Conservation (phyloP, 2,888 invertebrate genomes). For the Eupeodes latifasciatus region DNA sequence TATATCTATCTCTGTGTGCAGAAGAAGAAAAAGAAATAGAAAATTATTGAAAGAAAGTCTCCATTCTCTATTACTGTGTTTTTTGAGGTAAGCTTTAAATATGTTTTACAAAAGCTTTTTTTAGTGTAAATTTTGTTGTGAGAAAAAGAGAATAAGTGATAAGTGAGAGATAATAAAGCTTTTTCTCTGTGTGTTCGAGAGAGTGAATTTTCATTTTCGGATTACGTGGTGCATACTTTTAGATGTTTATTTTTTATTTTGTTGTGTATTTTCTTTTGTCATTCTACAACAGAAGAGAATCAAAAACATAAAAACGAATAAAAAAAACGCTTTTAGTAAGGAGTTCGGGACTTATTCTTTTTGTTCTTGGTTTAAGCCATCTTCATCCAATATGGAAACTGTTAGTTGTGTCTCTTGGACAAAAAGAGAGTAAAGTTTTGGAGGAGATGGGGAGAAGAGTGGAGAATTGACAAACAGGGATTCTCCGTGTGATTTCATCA, state of each 20-base stretch:
- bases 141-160: neutral
- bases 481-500: slow-evolving; percentile 22
- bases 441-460: neutral
- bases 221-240: slow-evolving; percentile 72
- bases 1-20: slow-evolving; percentile 6
- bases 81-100: slow-evolving; percentile 54
- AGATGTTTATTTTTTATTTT: neutral
- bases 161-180: slow-evolving; percentile 15
- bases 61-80: neutral
- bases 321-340: slow-evolving; percentile 52
- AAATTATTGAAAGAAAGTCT: slow-evolving; percentile 33
- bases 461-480: neutral
- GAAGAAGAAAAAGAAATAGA: slow-evolving; percentile 11
- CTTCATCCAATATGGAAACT: slow-evolving; percentile 15
- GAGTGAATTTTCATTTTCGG: slow-evolving; percentile 61
- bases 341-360: slow-evolving; percentile 11
- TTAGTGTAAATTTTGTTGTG: neutral
- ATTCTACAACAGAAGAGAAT: slow-evolving; percentile 42
- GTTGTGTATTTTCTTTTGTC: slow-evolving; percentile 12
- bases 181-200: slow-evolving; percentile 10
- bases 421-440: neutral
- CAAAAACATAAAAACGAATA: slow-evolving; percentile 43
- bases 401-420: neutral
- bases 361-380: slow-evolving; percentile 30
- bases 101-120: slow-evolving; percentile 1